phyloP scores from a whole-genome alignment of 2,797 vertebrate species.

The Pipistrellus kuhlii region DNA sequence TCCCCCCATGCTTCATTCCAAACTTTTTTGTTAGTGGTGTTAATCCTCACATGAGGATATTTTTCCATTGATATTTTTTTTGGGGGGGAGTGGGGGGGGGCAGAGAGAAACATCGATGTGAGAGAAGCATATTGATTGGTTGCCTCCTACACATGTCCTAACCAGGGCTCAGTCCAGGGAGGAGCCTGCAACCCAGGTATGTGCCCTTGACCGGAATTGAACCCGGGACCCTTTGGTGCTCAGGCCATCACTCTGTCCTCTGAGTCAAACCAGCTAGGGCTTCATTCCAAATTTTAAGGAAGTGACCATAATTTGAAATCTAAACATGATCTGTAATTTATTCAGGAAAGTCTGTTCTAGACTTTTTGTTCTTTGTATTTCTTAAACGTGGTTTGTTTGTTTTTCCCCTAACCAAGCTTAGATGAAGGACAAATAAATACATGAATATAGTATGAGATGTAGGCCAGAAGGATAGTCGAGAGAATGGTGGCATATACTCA shows the following conservation, averaged over 20 bases:
- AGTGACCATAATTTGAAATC: slow-evolving; percentile 4
- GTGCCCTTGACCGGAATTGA: too few species aligned
- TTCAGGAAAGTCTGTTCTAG: not conserved
- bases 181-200: too few species aligned
- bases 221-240: too few species aligned
- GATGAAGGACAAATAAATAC: not conserved
- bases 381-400: not conserved
- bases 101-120: too few species aligned
- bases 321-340: not conserved
- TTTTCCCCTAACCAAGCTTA: not conserved
- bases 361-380: slow-evolving; percentile 20
- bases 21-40: not conserved
- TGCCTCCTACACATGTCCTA: too few species aligned
- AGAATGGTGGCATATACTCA: not conserved
- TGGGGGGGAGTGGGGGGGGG: too few species aligned
- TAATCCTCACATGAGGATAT: too few species aligned
- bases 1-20: not conserved
- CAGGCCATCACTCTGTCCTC: too few species aligned
- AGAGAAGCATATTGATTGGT: too few species aligned
- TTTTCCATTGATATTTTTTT: too few species aligned
- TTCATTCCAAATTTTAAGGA: slow-evolving; percentile 40
- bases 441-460: not conserved
- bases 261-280: too few species aligned
- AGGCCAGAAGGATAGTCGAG: not conserved
- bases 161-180: too few species aligned